Conservation (phyloP, 1,140 invertebrate genomes). For the Drosophila athabasca region DNA sequence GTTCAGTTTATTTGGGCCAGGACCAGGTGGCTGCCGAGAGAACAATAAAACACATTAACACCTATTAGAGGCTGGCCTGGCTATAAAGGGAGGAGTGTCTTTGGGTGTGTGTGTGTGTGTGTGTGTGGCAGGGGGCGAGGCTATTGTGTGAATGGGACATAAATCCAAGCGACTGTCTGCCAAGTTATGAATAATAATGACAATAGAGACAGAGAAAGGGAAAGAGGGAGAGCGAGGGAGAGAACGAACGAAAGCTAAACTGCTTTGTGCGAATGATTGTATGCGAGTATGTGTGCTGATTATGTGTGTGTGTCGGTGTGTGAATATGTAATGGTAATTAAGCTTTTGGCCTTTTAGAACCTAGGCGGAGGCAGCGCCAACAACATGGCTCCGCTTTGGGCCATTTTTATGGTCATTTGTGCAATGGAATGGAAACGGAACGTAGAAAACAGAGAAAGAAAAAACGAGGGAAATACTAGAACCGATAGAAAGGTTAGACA, state of each 20-base stretch:
- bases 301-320: conserved; percentile 40
- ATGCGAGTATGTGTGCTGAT: conserved; percentile 47
- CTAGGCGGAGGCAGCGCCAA: conserved; percentile 30
- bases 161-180: conserved; percentile 74
- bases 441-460: background rate
- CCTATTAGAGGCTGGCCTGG: conserved; percentile 57
- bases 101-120: background rate
- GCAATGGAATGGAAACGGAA: conserved; percentile 56
- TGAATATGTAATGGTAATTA: conserved; percentile 62
- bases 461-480: background rate
- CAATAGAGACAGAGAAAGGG: conserved; percentile 45
- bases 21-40: conserved; percentile 42
- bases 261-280: conserved; percentile 19
- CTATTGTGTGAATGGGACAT: conserved; percentile 69
- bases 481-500: too few relatives aligned
- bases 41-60: conserved; percentile 76
- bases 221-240: background rate
- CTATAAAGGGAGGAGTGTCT: background rate
- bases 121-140: conserved; percentile 22
- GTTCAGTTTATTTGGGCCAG: conserved; percentile 44
- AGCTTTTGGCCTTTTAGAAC: conserved; percentile 53
- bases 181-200: conserved; percentile 80
- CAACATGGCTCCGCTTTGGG: conserved; percentile 61
- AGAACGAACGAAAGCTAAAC: conserved; percentile 25
- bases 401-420: conserved; percentile 74